Base-by-base conservation (phyloP, 2,113 vertebrate genomes). In the Lagopus leucura region DNA sequence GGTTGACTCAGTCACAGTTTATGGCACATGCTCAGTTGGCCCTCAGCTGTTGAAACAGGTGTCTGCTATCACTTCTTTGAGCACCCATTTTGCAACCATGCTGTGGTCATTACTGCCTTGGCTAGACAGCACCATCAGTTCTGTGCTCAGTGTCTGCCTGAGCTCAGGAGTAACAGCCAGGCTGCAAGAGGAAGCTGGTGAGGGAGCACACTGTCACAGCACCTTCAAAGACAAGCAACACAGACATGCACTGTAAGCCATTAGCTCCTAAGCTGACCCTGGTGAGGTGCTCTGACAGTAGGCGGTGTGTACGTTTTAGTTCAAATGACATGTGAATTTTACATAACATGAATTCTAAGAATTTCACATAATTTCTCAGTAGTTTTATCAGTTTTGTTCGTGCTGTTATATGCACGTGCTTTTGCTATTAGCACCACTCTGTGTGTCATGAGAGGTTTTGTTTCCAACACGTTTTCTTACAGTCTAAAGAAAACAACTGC, bases 231-330 rank as follows among this genome's bases (percentile, higher is more conserved):
- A 52, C 64, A 47, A 47, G 2, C 13, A 80, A 17, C 57, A 5
- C 4, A 11, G 32, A 85, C 69, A 88, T 71, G 76, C 67, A 16
- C 25, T 20, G n/a, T 7, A 42, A 21, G 19, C 45, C 21, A 10
- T 14, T 65, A 63, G 42, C 14, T 16, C 63, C 78, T 70, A 13
- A 55, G 55, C 14, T 75, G 6, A 30, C 22, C 42, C 69, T 42
- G 28, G 48, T 1, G 42, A 86, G 36, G 22, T 3, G 11, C 52
- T 15, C 58, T 57, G 17, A 45, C n/a, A 0, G 0, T 5, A 63
- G 30, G 6, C 66, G 43, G 0, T 43, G 43, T 2, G 20, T 42
- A 22, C 25, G 27, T 79, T 58, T 50, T 22, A 17, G 36, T 82
- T 82, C 61, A 81, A 60, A 67, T 4, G 5, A 38, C 67, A 48